phyloP scores from a whole-genome alignment of 2,888 invertebrate species.

The Melinaea menophilus region DNA sequence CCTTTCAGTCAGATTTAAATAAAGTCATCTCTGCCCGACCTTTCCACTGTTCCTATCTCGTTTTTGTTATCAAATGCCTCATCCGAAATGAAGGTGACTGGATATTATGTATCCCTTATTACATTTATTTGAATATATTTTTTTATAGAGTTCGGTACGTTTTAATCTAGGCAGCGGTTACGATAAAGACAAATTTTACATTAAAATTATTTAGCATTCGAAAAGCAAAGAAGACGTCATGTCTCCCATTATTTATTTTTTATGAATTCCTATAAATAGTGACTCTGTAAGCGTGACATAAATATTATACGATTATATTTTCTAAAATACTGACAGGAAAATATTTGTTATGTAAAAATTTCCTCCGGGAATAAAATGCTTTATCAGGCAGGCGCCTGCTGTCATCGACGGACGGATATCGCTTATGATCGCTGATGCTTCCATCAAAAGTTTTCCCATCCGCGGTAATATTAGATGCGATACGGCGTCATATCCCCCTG shows the following conservation, averaged over 20 bases:
- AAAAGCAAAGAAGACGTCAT: too few relatives aligned
- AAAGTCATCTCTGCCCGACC: slow-evolving; percentile 1
- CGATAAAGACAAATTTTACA: too few relatives aligned
- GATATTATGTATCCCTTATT: background rate
- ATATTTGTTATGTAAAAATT: background rate
- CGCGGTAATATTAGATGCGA: background rate
- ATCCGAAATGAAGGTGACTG: background rate
- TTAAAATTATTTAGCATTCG: too few relatives aligned
- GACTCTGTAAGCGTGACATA: too few relatives aligned
- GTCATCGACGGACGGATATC: slow-evolving; percentile 11
- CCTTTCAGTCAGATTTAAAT: slow-evolving; percentile 12
- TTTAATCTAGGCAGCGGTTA: too few relatives aligned
- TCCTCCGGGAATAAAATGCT: slow-evolving; percentile 1
- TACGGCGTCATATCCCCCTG: background rate
- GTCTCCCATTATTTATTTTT: too few relatives aligned
- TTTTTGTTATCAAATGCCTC: background rate
- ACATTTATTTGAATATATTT: background rate
- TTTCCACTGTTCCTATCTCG: background rate
- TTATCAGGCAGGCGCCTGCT: slow-evolving; percentile 12
- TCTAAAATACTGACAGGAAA: too few relatives aligned
- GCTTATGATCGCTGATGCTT: slow-evolving; percentile 14
- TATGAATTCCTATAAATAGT: too few relatives aligned
- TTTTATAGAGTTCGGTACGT: background rate
- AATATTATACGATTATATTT: too few relatives aligned
- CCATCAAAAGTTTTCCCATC: slow-evolving; percentile 7